A percentile compares a stretch with the other conserved stretches of the same genome.
Evolutionary conservation across 2,113 vertebrate species (phyloP).

Genomic region (Epinephelus lanceolatus): DNA sequence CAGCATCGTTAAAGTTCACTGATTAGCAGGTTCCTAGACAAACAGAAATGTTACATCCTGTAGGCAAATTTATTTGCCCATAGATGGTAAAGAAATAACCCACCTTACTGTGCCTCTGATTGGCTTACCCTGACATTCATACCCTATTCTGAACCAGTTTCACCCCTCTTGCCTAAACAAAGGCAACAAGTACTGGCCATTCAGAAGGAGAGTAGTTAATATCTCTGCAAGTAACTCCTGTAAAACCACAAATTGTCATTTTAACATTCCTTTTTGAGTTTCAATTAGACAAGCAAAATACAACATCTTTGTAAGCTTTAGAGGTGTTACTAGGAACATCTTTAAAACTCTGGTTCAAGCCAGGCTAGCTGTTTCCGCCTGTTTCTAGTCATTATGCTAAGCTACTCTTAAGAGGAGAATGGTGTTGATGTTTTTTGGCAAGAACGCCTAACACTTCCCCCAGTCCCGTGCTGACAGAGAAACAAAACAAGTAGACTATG

Average conservation of each 20-base stretch:
- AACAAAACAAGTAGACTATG: neutral
- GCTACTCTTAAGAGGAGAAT: neutral
- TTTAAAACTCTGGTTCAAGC: neutral
- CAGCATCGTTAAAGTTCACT: neutral
- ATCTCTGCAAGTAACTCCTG: no score
- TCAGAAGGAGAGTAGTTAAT: no score
- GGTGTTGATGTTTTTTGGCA: neutral
- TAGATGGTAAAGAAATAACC: no score
- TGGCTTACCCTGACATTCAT: no score
- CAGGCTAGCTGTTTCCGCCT: neutral
- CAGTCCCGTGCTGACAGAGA: neutral
- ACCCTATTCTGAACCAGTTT: no score
- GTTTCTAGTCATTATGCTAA: neutral
- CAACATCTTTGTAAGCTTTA: neutral
- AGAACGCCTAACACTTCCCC: neutral
- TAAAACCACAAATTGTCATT: no score
- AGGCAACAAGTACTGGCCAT: no score
- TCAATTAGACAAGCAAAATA: neutral
- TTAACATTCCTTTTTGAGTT: no score
- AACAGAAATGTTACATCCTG: neutral
- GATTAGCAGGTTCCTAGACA: neutral
- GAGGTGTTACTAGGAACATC: neutral
- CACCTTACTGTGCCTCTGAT: no score
- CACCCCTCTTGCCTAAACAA: no score
- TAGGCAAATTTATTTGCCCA: no score